Evolutionary conservation across 2,888 invertebrate genomes (phyloP).

Genomic region (Oscheius onirici): DNA sequence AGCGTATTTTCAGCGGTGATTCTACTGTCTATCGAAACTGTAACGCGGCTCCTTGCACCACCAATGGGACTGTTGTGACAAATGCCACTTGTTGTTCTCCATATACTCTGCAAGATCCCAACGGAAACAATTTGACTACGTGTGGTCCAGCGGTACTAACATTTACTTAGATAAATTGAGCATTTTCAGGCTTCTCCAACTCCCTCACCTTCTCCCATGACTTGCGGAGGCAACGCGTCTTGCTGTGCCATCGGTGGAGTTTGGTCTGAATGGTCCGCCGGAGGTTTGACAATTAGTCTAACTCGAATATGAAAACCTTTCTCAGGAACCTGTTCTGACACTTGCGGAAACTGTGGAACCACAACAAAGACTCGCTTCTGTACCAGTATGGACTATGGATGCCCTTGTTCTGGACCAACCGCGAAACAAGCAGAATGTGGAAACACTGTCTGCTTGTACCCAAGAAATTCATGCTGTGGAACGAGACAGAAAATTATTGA

Average conservation of each 20-base stretch:
- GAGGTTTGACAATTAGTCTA: constrained; percentile 27
- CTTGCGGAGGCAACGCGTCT: constrained; percentile 23
- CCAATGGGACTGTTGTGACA: not conserved
- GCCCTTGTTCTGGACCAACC: constrained; percentile 43
- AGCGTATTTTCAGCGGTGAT: not conserved
- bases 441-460: constrained; percentile 38
- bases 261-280: constrained; percentile 42
- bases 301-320: not conserved
- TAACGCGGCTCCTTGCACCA: constrained; percentile 22
- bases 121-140: constrained; percentile 9
- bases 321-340: not conserved
- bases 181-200: not conserved
- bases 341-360: constrained; percentile 31
- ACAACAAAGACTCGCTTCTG: constrained; percentile 39
- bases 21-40: not conserved
- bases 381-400: constrained; percentile 33
- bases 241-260: constrained; percentile 33
- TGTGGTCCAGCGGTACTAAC: constrained; percentile 15
- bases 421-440: constrained; percentile 48
- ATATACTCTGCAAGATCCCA: not conserved
- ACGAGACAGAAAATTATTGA: constrained; percentile 39
- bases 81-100: constrained; percentile 1
- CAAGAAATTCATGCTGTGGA: constrained; percentile 44
- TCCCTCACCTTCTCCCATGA: not conserved
- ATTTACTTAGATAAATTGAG: not conserved